Percentiles rank a stretch among this genome's conserved stretches.
Conservation (phyloP, 2,888 invertebrate species). For the Pseudeuparius sepicola region DNA sequence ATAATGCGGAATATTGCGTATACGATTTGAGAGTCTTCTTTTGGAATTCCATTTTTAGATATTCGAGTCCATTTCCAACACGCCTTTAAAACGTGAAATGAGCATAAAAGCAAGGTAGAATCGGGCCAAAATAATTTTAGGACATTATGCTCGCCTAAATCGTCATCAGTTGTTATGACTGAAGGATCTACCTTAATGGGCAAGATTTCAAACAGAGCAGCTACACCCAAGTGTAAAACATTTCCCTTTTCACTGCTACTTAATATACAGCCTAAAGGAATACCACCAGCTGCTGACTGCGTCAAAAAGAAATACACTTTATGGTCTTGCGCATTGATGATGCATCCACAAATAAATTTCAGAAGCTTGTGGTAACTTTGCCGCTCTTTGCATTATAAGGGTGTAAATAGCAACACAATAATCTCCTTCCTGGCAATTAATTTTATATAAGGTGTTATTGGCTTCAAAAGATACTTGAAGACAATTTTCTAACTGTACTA, state of each 20-base stretch:
- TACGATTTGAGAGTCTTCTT: constrained; percentile 4
- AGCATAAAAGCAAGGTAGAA: constrained; percentile 13
- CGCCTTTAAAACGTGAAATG: constrained; percentile 16
- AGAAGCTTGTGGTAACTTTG: constrained; percentile 13
- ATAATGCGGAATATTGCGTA: not conserved
- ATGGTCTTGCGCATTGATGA: constrained; percentile 1
- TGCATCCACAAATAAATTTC: no score
- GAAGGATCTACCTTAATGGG: constrained; percentile 8
- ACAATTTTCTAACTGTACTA: constrained; percentile 10
- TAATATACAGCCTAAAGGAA: constrained; percentile 15
- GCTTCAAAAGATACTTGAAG: constrained; percentile 6
- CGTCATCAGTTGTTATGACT: constrained; percentile 15
- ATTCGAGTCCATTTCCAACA: constrained; percentile 13
- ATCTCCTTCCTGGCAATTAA: constrained; percentile 7
- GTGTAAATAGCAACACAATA: constrained; percentile 13
- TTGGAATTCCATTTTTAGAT: constrained; percentile 9
- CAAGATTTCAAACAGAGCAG: constrained; percentile 5
- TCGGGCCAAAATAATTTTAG: constrained; percentile 15
- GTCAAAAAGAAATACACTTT: constrained; percentile 11
- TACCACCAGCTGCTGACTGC: constrained; percentile 13
- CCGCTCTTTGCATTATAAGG: constrained; percentile 16
- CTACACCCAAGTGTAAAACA: constrained; percentile 9
- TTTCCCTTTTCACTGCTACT: constrained; percentile 12
- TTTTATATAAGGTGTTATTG: constrained; percentile 9
- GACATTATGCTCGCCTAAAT: constrained; percentile 14